Evolutionary conservation across 2,113 vertebrate genomes (phyloP), one percentile per base, ranked within the genome.

Genomic region (Panthera tigris): DNA sequence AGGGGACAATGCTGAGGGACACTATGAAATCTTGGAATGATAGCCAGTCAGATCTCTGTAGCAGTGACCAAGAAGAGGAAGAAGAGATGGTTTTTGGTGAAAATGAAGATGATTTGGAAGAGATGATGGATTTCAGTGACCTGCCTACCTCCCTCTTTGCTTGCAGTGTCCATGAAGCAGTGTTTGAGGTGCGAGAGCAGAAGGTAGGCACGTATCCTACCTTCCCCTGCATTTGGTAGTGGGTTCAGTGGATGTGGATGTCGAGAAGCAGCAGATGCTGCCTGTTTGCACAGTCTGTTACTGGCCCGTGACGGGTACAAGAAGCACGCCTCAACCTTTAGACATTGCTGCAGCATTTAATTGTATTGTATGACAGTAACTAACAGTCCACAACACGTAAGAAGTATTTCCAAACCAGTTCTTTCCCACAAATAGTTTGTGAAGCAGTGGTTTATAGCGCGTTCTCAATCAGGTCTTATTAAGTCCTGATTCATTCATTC

Each of bases 81-180:
- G 99, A 99, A 71, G 99, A 99, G 97, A 99, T 99, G 99, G 98
- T 99, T 96, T 99, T 99, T 97, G 99, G 99, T 29, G 99, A 99
- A 98, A 99, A 99, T 80, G 99, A 99, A 93, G 99, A 99, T 2
- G 99, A 99, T 19, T 98, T 98, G 79, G 99, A 99, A 69, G 99
- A 99, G 98, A 99, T 99, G 99, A 99, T 99, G 99, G 99, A 99
- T 98, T 98, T 99, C 55, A 99, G 99, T 52, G 99, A 99, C 97
- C 98, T 99, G 95, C 99, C 99, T 96, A 99, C 99, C 65, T 99
- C 99, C 0, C 99, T 99, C 15, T 99, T 99, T 95, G 99, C 99
- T 9, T 99, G 99, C 98, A 98, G 99, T 11, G 99, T 99, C 82
- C 99, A 99, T 0, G 99, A 99, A 88, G 98, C 99, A 0, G 99